These are phyloP conservation scores for Nymphalis c-album DNA, from an alignment of 2,888 invertebrate genomes.

Conservation along the genomic window DNA sequence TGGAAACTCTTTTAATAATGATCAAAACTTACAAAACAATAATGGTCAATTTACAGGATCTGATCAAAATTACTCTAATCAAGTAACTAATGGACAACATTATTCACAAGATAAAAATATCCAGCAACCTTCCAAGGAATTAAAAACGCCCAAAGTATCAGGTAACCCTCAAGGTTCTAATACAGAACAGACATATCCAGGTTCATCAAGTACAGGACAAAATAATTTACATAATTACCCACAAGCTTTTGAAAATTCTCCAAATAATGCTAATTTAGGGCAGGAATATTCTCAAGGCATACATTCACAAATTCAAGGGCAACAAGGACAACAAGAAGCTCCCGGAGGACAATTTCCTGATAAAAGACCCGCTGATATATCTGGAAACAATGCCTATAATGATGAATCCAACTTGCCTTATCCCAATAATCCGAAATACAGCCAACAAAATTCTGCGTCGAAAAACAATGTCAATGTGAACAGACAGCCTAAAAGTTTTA, in stretches of 20 bases:
- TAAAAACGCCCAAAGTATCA: neutral
- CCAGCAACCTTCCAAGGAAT: slow-evolving; percentile 1
- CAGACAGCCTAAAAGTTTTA: slow-evolving; percentile 31
- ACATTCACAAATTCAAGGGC: neutral
- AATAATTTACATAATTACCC: slow-evolving; percentile 2
- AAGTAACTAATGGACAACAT: slow-evolving; percentile 8
- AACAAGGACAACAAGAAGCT: neutral
- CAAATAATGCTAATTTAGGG: neutral
- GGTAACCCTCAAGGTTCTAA: slow-evolving; percentile 23
- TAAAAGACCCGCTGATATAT: neutral
- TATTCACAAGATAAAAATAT: neutral
- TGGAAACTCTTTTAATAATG: slow-evolving; percentile 2
- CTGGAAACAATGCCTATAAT: slow-evolving; percentile 1
- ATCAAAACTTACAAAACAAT: neutral
- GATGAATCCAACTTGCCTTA: slow-evolving; percentile 7
- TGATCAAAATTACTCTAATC: slow-evolving; percentile 3
- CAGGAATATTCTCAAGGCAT: slow-evolving; percentile 5
- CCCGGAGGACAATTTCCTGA: neutral
- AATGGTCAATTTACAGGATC: neutral
- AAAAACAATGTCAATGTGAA: slow-evolving; percentile 11
- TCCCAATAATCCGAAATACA: slow-evolving; percentile 6
- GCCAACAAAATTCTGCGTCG: neutral
- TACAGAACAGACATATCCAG: slow-evolving; percentile 4
- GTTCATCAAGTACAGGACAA: slow-evolving; percentile 6
- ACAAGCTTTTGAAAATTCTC: slow-evolving; percentile 6